Evolutionary conservation across 2,888 invertebrate species (phyloP), one percentile per base, ranked within the genome.

Genomic region (Diarsia rubi): DNA sequence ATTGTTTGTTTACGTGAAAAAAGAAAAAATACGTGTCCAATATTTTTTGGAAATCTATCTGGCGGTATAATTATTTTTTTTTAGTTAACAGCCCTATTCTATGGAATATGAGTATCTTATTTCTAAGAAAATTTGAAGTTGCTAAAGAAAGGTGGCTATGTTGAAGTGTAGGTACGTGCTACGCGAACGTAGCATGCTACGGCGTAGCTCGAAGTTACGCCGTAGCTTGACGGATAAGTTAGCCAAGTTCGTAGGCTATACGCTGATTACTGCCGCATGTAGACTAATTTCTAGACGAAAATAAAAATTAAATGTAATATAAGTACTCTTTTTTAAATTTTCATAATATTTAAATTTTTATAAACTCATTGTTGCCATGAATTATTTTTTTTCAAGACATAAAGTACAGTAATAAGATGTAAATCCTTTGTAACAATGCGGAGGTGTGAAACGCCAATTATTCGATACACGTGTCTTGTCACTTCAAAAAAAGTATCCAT

Each of bases 111-210:
- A 27, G 57, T 16, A 16, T 27, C 16, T 19, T 27, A 27, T 16
- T 16, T 9, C 8, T 27, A 57, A 19, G 27, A 31, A 27, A 59
- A 19, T 16, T 76, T 21, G 11, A 16, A n/a, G 11, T 5, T 5
- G 12, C 57, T 42, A 42, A 14, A 27, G 6, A 44, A n/a, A 21
- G 14, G 6, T 44, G 14, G 14, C 60, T 76, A 47, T 47, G 45
- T 27, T 12, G n/a, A 19, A 24, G 16, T 45, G n/a, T 57, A 73
- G 57, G 24, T 57, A 73, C 63, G 24, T 6, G 37, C 45, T 80
- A 73, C 52, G 80, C 42, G 19, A 2, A 44, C 81, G 77, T 78
- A 78, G 81, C 81, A 60, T 9, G 14, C 42, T 21, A 31, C 16
- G n/a, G 19, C 45, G 45, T 47, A 47, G 45, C 44, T 44, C 14